Evolutionary conservation across 1,140 invertebrate species (phyloP).

Genomic region (Zaprionus nigranus): DNA sequence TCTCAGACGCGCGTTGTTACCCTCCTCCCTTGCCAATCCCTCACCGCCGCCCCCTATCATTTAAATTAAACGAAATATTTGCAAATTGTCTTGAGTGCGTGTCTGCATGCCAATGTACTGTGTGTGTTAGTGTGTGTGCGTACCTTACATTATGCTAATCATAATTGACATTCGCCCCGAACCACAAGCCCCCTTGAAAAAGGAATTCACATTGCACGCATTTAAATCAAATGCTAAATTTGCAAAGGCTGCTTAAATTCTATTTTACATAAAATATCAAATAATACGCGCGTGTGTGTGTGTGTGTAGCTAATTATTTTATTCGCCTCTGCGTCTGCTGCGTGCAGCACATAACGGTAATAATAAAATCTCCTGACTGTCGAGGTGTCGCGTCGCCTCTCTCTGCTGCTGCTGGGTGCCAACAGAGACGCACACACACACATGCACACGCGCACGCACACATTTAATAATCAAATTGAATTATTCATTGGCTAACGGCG

Average conservation of each 20-base stretch:
- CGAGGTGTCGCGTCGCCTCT: conserved; percentile 32
- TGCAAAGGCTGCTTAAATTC: conserved; percentile 12
- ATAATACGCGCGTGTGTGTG: conserved; percentile 7
- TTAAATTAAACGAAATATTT: conserved; percentile 44
- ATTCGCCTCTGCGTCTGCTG: conserved; percentile 68
- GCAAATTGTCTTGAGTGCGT: conserved; percentile 10
- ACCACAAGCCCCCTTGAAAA: background rate
- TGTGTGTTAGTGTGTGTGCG: background rate
- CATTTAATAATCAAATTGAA: conserved; percentile 83
- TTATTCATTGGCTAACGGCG: conserved; percentile 82
- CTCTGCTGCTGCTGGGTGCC: conserved; percentile 20
- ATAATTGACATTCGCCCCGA: conserved; percentile 28
- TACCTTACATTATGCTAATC: conserved; percentile 50
- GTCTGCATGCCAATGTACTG: background rate
- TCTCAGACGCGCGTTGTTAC: conserved; percentile 46
- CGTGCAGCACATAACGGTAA: conserved; percentile 69
- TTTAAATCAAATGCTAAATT: conserved; percentile 32
- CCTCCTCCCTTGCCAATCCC: background rate
- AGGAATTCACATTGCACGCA: conserved; percentile 6
- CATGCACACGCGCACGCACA: conserved; percentile 38
- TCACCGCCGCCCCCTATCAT: background rate
- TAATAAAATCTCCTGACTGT: conserved; percentile 67
- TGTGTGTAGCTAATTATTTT: conserved; percentile 62
- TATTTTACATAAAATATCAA: conserved; percentile 20
- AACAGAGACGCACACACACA: conserved; percentile 37